Evolutionary conservation across 2,888 invertebrate genomes (phyloP).

Genomic region (Aphodius granarius): DNA sequence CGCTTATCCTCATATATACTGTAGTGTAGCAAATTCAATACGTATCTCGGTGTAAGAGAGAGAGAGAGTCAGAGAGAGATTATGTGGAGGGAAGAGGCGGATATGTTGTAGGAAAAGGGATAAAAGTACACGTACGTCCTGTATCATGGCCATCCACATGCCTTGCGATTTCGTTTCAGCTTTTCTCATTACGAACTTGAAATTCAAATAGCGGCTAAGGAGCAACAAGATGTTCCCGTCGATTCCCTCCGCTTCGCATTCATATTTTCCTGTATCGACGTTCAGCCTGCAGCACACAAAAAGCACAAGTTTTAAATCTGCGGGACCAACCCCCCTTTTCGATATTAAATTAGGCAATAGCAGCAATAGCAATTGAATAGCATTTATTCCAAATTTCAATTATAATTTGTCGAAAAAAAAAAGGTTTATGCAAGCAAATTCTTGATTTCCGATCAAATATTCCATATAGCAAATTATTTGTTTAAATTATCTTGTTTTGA

Average conservation of each 20-base stretch:
- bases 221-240: conserved; percentile 24
- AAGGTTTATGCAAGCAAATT: too few relatives aligned
- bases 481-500: too few relatives aligned
- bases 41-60: background rate
- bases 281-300: background rate
- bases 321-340: background rate
- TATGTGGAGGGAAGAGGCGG: background rate
- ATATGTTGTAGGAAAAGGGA: background rate
- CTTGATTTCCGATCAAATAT: too few relatives aligned
- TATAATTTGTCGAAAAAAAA: too few relatives aligned
- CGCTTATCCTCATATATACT: background rate
- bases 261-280: background rate
- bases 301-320: background rate
- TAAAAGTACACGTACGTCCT: conserved; percentile 21
- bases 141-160: conserved; percentile 23
- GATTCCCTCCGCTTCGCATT: conserved; percentile 22
- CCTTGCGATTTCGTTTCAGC: conserved; percentile 10
- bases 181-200: conserved; percentile 24
- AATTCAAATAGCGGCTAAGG: conserved; percentile 23
- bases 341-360: background rate
- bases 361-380: too few relatives aligned
- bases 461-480: too few relatives aligned
- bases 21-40: background rate
- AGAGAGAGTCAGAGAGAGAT: background rate
- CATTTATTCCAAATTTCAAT: too few relatives aligned